Percentiles rank a stretch among this genome's conserved stretches.
Evolutionary conservation across 2,113 vertebrate species (phyloP).

Genomic region (Heterochromis multidens): DNA sequence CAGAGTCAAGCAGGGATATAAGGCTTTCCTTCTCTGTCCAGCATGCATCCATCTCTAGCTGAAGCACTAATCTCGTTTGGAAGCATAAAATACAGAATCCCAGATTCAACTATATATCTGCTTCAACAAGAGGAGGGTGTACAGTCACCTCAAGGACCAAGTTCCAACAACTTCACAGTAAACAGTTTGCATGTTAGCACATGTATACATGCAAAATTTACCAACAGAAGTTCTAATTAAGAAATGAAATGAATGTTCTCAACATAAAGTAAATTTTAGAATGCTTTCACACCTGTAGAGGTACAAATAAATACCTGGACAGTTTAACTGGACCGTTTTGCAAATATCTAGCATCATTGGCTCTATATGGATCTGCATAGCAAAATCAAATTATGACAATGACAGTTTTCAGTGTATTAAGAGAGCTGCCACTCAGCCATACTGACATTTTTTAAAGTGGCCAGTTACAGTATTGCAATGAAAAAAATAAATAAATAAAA

Average conservation of each 20-base stretch:
- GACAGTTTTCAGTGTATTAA: not conserved
- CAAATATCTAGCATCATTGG: not conserved
- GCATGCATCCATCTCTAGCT: slow-evolving; percentile 16
- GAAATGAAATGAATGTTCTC: no score
- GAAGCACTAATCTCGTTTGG: not conserved
- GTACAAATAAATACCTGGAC: no score
- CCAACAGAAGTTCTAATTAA: no score
- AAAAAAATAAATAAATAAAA: not conserved
- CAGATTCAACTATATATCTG: not conserved
- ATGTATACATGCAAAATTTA: no score
- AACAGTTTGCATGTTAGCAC: no score
- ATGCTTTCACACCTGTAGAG: no score
- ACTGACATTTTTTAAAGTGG: not conserved
- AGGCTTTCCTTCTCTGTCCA: not conserved
- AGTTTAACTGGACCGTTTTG: not conserved
- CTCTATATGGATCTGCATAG: not conserved
- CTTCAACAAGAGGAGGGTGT: not conserved
- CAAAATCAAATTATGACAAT: not conserved
- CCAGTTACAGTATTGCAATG: no score
- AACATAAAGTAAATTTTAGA: no score
- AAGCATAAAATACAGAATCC: not conserved
- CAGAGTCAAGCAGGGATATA: slow-evolving; percentile 12
- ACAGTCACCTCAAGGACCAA: not conserved
- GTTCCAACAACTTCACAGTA: not conserved
- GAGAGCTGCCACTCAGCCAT: not conserved